Conservation (phyloP, 2,888 invertebrate species). For the Nebria brevicollis region DNA sequence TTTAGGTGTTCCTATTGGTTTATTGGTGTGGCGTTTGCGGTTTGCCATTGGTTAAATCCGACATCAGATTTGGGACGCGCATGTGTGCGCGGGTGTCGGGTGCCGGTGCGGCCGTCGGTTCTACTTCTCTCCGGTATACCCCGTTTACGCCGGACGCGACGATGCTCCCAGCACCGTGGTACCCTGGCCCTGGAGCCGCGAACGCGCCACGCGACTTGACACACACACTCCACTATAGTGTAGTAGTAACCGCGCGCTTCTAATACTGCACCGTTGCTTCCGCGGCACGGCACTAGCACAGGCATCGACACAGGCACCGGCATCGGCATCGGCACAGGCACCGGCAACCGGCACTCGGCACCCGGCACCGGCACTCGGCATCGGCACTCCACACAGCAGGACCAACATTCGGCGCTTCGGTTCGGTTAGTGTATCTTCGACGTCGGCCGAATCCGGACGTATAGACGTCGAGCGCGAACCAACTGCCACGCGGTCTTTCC, state of each 20-base stretch:
- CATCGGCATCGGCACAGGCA: background rate
- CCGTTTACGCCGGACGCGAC: slow-evolving; percentile 8
- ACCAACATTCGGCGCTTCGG: slow-evolving; percentile 17
- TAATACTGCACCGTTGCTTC: slow-evolving; percentile 6
- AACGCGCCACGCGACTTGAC: background rate
- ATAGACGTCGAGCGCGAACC: background rate
- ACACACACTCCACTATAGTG: background rate
- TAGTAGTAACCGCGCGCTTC: slow-evolving; percentile 4
- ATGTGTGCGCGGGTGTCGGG: slow-evolving; percentile 53
- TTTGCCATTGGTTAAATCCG: slow-evolving; percentile 59
- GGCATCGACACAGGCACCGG: background rate
- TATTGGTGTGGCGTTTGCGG: slow-evolving; percentile 59
- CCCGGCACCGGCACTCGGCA: background rate
- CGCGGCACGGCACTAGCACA: background rate
- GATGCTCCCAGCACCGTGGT: slow-evolving; percentile 10
- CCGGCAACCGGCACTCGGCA: background rate
- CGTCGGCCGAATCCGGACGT: slow-evolving; percentile 28
- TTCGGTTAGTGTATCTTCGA: slow-evolving; percentile 25
- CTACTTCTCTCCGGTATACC: background rate
- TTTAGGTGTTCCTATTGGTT: slow-evolving; percentile 63
- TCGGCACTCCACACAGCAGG: slow-evolving; percentile 11
- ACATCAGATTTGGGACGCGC: slow-evolving; percentile 57
- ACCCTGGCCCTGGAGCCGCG: slow-evolving; percentile 10
- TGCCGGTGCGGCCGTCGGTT: slow-evolving; percentile 6
- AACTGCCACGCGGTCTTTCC: slow-evolving; percentile 17